Evolutionary conservation across 2,797 vertebrate species (phyloP).

Genomic region (Muscicapa comitata): DNA sequence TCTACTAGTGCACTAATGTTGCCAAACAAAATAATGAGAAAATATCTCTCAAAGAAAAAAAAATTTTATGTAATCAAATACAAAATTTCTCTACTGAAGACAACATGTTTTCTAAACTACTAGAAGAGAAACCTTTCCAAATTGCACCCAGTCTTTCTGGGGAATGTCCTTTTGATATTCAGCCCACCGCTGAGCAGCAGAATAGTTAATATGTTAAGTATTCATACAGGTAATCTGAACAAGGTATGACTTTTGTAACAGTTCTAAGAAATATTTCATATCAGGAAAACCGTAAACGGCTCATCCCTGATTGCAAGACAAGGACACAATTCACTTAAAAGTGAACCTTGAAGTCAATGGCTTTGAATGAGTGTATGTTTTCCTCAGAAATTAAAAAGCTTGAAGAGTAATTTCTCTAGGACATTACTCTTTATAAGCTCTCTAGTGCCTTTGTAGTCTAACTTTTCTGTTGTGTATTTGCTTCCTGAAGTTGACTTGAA

Average conservation of each 20-base stretch:
- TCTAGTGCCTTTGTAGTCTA: not conserved
- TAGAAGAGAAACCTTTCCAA: not conserved
- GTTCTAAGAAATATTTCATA: not conserved
- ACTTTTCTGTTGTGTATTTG: not conserved
- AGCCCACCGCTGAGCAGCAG: not conserved
- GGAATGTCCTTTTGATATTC: not conserved
- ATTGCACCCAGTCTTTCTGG: not conserved
- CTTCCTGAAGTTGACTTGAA: not conserved
- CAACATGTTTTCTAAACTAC: not conserved
- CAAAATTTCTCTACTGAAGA: not conserved
- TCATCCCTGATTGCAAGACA: not conserved
- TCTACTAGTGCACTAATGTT: not conserved
- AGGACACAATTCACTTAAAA: not conserved
- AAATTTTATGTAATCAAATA: not conserved
- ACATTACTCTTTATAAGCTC: not conserved
- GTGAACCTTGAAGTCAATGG: not conserved
- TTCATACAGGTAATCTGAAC: not conserved
- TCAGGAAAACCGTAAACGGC: fast-evolving
- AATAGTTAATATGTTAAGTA: not conserved
- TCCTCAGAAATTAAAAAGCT: not conserved
- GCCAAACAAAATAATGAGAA: not conserved
- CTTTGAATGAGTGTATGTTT: not conserved
- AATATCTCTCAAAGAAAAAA: not conserved
- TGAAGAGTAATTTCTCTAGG: not conserved
- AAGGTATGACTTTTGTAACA: not conserved